Evolutionary conservation across 2,113 vertebrate genomes (phyloP), one percentile per base, ranked within the genome.

Genomic region (Choloepus hoffmanni): DNA sequence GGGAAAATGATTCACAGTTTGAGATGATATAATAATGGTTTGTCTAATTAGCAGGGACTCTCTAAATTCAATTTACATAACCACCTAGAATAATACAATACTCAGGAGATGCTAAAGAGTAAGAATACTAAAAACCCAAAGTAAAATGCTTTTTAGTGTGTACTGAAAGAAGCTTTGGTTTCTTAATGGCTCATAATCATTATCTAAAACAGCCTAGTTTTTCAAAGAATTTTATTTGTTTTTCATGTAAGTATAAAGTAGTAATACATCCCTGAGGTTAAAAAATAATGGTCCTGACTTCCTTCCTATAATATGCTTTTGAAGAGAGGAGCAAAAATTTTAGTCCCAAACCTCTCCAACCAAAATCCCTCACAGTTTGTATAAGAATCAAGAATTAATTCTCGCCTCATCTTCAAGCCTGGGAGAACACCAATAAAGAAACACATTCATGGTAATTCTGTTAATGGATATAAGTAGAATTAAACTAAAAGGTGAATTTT

Each of bases 151-250:
- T 94, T 95, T 92, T 92, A 62, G 58, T 79, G 28, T 83, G 60
- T 68, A 82, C 43, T 83, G 3, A n/a, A 92, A 94, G 86, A 58
- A 55, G 33, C 60, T 96, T 92, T 94, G 50, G 1, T 94, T 92
- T 94, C 92, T 95, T 94, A 92, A 90, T 95, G 94, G 94, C 96
- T 97, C 87, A 95, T 94, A 97, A 94, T 89, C 92, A 97, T 89
- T 94, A 94, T 81, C 74, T 95, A 91, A 96, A 97, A 98, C 97
- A 98, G 90, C 73, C 58, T 82, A 96, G 95, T 97, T 97, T 92
- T 62, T 94, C 19, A 85, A 86, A 97, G 36, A 97, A 91, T 90
- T 94, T 93, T 97, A 96, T 96, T 97, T 95, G 96, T 94, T 92
- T 96, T 96, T 89, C 74, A 86, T 95, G 33, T 83, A 93, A 98